Base-by-base conservation (phyloP, 2,888 invertebrate species). In the Tanytarsus gracilentus region DNA sequence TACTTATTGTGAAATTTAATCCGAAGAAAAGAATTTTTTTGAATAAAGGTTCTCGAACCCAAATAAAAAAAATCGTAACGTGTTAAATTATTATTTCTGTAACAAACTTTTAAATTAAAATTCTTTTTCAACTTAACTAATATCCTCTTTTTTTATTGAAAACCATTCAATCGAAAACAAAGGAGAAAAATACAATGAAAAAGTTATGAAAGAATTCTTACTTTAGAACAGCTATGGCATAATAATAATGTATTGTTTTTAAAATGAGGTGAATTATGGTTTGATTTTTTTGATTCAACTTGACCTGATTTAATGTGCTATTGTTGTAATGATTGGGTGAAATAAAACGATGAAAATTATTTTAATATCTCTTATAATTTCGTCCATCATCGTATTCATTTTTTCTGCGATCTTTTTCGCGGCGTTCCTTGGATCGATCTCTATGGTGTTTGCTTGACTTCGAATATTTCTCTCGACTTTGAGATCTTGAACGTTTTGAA, bases 11-110 rank as follows among this genome's bases (percentile, higher is more conserved):
- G 27, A 40, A 39, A 7, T 39, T 26, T 39, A 55, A 55, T 30
- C 33, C 33, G 29, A 52, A 8, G 39, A 55, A 39, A 39, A 40
- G 6, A 21, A 23, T 26, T 49, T 55, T 53, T 36, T 53, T 26
- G 4, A 55, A 55, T 55, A 55, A 55, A 55, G 55, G 55, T 55
- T 40, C n/a, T 14, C 26, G 26, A 55, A 39, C 55, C 55, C n/a
- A n/a, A n/a, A n/a, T n/a, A n/a, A n/a, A n/a, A n/a, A n/a, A n/a
- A n/a, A n/a, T n/a, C n/a, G n/a, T n/a, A n/a, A n/a, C n/a, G n/a
- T n/a, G n/a, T n/a, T n/a, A n/a, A n/a, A n/a, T n/a, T n/a, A n/a
- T n/a, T n/a, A n/a, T n/a, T n/a, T n/a, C n/a, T n/a, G n/a, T n/a
- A n/a, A n/a, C n/a, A n/a, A n/a, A n/a, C n/a, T n/a, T n/a, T n/a